phyloP scores from a whole-genome alignment of 2,888 invertebrate species.

The Petrolisthes manimaculis region DNA sequence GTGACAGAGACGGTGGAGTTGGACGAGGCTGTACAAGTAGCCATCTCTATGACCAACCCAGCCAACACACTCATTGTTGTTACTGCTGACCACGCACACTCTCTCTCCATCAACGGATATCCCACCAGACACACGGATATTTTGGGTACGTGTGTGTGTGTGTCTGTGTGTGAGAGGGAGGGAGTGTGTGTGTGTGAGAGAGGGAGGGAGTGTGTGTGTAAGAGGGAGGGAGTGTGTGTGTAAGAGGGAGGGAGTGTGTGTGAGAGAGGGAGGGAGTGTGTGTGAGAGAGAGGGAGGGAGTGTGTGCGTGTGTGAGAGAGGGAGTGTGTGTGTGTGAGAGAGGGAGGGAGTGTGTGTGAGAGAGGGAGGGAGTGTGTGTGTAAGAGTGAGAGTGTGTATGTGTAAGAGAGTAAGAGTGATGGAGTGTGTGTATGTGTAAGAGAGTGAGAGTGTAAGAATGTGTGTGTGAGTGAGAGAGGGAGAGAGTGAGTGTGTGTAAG shows the following conservation, averaged over 20 bases:
- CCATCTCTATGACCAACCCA: slow-evolving; percentile 75
- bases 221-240: too few species aligned
- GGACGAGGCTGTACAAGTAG: slow-evolving; percentile 78
- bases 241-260: too few species aligned
- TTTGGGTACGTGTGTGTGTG: slow-evolving; percentile 74
- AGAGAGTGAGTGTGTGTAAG: not conserved
- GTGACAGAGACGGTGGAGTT: slow-evolving; percentile 85
- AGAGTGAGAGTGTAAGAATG: not conserved
- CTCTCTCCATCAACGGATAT: slow-evolving; percentile 83
- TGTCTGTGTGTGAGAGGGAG: not conserved
- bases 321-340: not conserved
- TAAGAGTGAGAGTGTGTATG: not conserved
- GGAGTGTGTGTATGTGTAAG: not conserved
- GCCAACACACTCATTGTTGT: slow-evolving; percentile 85
- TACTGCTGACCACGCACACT: slow-evolving; percentile 84
- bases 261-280: too few species aligned
- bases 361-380: not conserved
- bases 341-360: not conserved
- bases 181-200: too few species aligned
- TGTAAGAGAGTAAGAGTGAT: not conserved
- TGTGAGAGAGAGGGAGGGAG: too few species aligned
- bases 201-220: too few species aligned
- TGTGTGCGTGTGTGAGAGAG: not conserved
- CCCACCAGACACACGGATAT: slow-evolving; percentile 79
- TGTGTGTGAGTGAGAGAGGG: not conserved